These are phyloP conservation scores for Gadus chalcogrammus DNA, from an alignment of 2,113 vertebrate species.

Conservation along the genomic window DNA sequence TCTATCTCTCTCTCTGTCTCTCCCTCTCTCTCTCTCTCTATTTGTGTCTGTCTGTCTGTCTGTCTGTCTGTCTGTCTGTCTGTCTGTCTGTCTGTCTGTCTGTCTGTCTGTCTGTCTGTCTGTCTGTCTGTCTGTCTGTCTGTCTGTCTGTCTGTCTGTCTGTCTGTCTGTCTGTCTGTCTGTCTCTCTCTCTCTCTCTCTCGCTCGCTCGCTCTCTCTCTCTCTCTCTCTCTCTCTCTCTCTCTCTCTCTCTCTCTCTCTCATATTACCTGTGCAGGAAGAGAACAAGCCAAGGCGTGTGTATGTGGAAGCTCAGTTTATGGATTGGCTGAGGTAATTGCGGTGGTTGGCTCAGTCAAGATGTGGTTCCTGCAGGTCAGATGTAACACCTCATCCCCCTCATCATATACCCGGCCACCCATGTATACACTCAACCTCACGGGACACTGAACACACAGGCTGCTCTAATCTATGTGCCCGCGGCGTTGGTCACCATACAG, in stretches of 20 bases:
- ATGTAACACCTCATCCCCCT: neutral
- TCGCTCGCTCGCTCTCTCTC: neutral
- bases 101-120: too few species aligned
- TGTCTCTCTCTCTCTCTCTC: neutral
- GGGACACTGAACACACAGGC: neutral
- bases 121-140: too few species aligned
- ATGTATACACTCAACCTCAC: neutral
- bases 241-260: too few species aligned
- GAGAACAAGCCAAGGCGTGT: neutral
- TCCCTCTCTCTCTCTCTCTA: too few species aligned
- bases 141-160: too few species aligned
- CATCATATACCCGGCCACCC: conserved; percentile 1
- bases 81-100: too few species aligned
- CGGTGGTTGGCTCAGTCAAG: conserved; percentile 19
- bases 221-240: too few species aligned
- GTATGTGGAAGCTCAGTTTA: conserved; percentile 1
- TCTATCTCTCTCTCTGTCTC: too few species aligned
- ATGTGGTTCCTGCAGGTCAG: conserved; percentile 31
- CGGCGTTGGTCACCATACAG: too few species aligned
- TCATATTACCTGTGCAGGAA: too few species aligned
- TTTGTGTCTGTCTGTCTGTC: too few species aligned
- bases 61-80: too few species aligned
- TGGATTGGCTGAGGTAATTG: conserved; percentile 21
- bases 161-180: neutral
- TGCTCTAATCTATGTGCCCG: neutral